Evolutionary conservation across 2,888 invertebrate genomes (phyloP), one percentile per base, ranked within the genome.

Genomic region (Agapostemon virescens): DNA sequence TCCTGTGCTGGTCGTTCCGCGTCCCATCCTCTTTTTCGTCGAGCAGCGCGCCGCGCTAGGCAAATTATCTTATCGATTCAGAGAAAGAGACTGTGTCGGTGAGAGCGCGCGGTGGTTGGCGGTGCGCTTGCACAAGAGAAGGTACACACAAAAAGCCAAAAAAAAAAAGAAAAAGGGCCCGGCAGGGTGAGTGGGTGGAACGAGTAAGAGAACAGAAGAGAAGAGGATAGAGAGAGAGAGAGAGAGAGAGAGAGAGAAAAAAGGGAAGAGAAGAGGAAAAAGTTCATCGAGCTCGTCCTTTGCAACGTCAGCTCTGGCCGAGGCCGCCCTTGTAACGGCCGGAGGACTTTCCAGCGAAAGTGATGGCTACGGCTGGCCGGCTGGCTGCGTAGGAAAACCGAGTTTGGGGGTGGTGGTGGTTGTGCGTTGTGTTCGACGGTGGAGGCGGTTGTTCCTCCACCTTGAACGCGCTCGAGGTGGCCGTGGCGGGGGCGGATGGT

Each of bases 361-460:
- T 90, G 90, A 90, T 90, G 90, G 89, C 86, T 84, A 86, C 87
- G 85, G 87, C 78, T 84, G 79, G 83, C 82, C 87, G 86, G 85
- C 63, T 36, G 36, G 33, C 82, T 86, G 88, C 87, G 89, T 85
- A 86, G 85, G 82, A 85, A 86, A 83, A 63, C 33, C 33, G 33
- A 83, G 74, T 79, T 72, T 26, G 45, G 74, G 79, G 73, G n/a
- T n/a, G 79, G 79, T 64, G 70, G 80, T 61, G 61, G 61, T 79
- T 77, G 76, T 76, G 76, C 76, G 81, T 76, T 69, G n/a, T 49
- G 76, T n/a, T 72, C 76, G 72, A 49, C 73, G 74, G 23, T 55
- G 81, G 81, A 77, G 74, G 67, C 72, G 83, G 75, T 45, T 75
- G 74, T 75, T 76, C 76, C 80, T 82, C 81, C 75, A 79, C 80